Conservation (phyloP, 1,140 invertebrate species). For the Zaprionus gabonicus region DNA sequence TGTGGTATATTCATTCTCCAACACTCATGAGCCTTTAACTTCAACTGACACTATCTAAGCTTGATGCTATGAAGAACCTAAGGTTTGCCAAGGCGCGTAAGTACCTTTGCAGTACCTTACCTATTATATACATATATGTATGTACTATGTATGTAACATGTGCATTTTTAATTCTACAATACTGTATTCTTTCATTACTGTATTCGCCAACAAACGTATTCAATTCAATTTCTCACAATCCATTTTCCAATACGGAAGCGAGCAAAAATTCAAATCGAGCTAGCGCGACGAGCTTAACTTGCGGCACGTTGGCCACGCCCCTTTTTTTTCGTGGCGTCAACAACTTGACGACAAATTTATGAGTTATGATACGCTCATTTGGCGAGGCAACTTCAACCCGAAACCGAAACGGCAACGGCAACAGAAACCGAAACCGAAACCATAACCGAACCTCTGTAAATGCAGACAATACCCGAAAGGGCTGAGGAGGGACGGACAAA, state of each 20-base stretch:
- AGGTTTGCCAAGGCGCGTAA: too few relatives aligned
- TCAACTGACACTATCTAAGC: neutral
- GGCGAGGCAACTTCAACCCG: slow-evolving; percentile 37
- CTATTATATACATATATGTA: too few relatives aligned
- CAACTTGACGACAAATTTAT: slow-evolving; percentile 60
- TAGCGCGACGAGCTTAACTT: slow-evolving; percentile 13
- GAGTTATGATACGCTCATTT: slow-evolving; percentile 46
- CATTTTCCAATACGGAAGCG: neutral
- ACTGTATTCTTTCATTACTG: too few relatives aligned
- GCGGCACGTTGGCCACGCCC: slow-evolving; percentile 23
- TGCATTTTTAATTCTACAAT: too few relatives aligned
- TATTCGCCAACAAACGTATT: neutral
- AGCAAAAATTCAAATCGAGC: neutral
- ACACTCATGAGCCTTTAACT: neutral
- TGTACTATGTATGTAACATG: too few relatives aligned
- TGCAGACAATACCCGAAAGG: neutral
- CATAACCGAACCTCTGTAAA: neutral
- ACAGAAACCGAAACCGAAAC: neutral
- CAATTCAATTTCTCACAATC: neutral
- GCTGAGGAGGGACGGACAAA: neutral
- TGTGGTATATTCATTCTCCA: neutral
- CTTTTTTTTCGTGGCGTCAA: slow-evolving; percentile 54
- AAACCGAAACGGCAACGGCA: neutral
- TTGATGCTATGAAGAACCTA: neutral
- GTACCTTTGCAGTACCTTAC: too few relatives aligned